These are phyloP conservation scores for Channa argus DNA, from an alignment of 2,113 vertebrate genomes.

Conservation along the genomic window DNA sequence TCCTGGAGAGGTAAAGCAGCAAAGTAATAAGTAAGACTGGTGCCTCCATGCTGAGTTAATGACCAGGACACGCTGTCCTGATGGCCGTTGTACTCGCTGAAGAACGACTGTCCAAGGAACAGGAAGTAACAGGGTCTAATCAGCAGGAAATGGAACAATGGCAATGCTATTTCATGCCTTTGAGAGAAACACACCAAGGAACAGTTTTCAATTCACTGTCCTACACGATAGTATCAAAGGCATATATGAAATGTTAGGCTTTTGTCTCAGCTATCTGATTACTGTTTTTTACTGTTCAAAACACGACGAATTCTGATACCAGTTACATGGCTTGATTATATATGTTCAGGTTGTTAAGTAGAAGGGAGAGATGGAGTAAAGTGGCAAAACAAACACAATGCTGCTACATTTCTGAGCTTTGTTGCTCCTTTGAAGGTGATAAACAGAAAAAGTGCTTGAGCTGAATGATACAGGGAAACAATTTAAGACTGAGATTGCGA, in stretches of 20 bases:
- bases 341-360: not conserved
- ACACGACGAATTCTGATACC: not conserved
- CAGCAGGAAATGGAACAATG: slow-evolving; percentile 53
- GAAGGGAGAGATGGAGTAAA: not conserved
- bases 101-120: slow-evolving; percentile 62
- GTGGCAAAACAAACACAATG: not conserved
- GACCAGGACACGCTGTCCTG: slow-evolving; percentile 56
- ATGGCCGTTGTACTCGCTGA: slow-evolving; percentile 30
- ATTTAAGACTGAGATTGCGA: too few relatives aligned
- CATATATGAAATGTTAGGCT: slow-evolving; percentile 30
- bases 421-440: not conserved
- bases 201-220: slow-evolving; percentile 9
- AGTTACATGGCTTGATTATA: not conserved
- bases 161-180: slow-evolving; percentile 42
- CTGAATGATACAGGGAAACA: too few relatives aligned
- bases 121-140: slow-evolving; percentile 55
- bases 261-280: slow-evolving; percentile 25
- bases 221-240: slow-evolving; percentile 28
- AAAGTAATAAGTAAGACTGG: slow-evolving; percentile 52
- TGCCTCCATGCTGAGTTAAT: slow-evolving; percentile 59
- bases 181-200: slow-evolving; percentile 33
- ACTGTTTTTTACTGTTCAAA: slow-evolving; percentile 12
- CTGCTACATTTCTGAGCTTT: not conserved
- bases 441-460: too few relatives aligned
- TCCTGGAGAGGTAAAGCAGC: slow-evolving; percentile 29